Conservation (phyloP, 2,113 vertebrate species). For the Cricetomys ansorgei region DNA sequence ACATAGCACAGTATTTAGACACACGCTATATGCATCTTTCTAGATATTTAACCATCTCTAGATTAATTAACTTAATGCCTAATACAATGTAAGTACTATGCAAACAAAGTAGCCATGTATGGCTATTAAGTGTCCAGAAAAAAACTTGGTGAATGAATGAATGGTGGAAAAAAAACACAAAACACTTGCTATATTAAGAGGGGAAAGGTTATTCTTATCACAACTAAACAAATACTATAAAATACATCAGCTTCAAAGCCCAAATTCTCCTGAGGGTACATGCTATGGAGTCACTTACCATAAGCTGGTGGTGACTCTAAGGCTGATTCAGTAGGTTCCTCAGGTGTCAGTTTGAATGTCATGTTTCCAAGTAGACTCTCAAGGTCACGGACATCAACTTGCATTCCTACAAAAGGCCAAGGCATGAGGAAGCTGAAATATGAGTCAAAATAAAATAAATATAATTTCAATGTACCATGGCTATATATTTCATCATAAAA, state of each 20-base stretch:
- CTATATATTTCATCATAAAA: background rate
- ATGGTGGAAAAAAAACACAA: background rate
- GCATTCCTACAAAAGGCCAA: slow-evolving; percentile 39
- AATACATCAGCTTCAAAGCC: background rate
- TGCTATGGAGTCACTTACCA: slow-evolving; percentile 17
- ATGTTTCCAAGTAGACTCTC: slow-evolving; percentile 53
- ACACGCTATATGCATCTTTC: background rate
- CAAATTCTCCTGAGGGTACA: background rate
- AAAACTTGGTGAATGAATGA: background rate
- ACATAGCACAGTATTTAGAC: background rate
- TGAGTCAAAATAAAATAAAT: slow-evolving; percentile 12
- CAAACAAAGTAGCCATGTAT: background rate
- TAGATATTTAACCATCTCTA: too few species aligned
- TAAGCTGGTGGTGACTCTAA: background rate
- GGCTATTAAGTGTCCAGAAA: background rate
- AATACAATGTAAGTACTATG: background rate
- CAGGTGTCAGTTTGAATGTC: slow-evolving; percentile 16
- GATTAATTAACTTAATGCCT: background rate
- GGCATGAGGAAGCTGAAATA: background rate
- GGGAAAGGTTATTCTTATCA: background rate
- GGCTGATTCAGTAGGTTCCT: background rate
- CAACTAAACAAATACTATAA: background rate
- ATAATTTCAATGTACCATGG: background rate
- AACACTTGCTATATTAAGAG: background rate
- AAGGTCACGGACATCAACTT: slow-evolving; percentile 14